Evolutionary conservation across 2,113 vertebrate species (phyloP).

Genomic region (Oncorhynchus tshawytscha): DNA sequence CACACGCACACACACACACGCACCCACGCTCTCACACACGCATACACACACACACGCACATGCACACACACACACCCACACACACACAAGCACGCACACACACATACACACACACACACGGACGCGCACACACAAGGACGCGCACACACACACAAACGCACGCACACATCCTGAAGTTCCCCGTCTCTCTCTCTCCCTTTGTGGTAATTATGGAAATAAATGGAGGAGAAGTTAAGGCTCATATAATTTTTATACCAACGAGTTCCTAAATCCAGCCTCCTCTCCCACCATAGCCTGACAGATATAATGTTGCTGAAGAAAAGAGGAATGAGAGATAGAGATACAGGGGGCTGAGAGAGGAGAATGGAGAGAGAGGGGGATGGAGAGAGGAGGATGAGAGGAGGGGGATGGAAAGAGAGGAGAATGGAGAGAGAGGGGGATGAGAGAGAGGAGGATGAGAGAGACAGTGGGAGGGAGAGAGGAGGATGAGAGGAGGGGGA

Average conservation of each 20-base stretch:
- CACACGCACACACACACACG: neutral
- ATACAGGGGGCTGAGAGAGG: neutral
- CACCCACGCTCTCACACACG: neutral
- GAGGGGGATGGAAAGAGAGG: too few species aligned
- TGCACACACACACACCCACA: neutral
- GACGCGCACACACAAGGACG: neutral
- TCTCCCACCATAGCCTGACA: constrained; percentile 21
- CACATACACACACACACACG: neutral
- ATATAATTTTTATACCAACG: constrained; percentile 63
- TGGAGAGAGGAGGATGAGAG: neutral
- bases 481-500: too few species aligned
- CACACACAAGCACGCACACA: neutral
- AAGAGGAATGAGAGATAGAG: neutral
- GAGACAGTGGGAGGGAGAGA: too few species aligned
- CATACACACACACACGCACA: too few species aligned
- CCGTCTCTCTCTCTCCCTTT: neutral
- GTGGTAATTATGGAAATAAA: constrained; percentile 49
- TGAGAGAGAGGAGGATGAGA: too few species aligned
- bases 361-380: neutral
- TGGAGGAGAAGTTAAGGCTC: constrained; percentile 48
- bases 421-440: too few species aligned
- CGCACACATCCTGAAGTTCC: neutral
- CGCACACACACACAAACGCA: neutral
- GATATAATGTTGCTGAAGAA: neutral
- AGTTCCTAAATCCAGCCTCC: constrained; percentile 56